phyloP scores from a whole-genome alignment of 1,140 invertebrate genomes.

The Acromyrmex charruanus region DNA sequence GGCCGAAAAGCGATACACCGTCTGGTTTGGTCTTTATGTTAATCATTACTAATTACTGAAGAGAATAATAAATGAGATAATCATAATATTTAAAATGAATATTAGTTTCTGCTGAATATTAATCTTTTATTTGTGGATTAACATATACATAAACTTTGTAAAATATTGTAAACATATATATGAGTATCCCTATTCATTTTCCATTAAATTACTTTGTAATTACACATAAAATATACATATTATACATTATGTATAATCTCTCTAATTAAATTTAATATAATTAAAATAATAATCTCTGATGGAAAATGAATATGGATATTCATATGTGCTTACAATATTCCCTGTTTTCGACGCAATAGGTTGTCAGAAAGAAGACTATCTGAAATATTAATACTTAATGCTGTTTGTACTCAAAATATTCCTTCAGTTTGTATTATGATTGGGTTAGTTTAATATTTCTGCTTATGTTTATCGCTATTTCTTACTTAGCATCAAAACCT shows the following conservation, averaged over 20 bases:
- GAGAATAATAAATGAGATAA: background rate
- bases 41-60: background rate
- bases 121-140: constrained; percentile 5
- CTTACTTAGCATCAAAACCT: background rate
- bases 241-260: constrained; percentile 29
- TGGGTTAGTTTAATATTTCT: background rate
- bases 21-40: background rate
- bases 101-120: constrained; percentile 7
- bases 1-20: background rate
- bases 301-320: constrained; percentile 37
- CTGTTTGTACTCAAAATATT: background rate
- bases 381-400: background rate
- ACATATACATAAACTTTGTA: background rate
- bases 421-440: background rate
- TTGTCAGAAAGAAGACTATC: background rate
- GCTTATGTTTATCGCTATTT: background rate
- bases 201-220: constrained; percentile 27
- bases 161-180: constrained; percentile 14
- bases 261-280: constrained; percentile 29
- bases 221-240: constrained; percentile 24
- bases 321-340: constrained; percentile 12
- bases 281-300: constrained; percentile 41
- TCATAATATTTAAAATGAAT: background rate
- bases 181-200: constrained; percentile 6
- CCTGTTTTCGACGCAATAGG: background rate